Evolutionary conservation across 2,888 invertebrate species (phyloP).

Genomic region (Gonocerus acuteangulatus): DNA sequence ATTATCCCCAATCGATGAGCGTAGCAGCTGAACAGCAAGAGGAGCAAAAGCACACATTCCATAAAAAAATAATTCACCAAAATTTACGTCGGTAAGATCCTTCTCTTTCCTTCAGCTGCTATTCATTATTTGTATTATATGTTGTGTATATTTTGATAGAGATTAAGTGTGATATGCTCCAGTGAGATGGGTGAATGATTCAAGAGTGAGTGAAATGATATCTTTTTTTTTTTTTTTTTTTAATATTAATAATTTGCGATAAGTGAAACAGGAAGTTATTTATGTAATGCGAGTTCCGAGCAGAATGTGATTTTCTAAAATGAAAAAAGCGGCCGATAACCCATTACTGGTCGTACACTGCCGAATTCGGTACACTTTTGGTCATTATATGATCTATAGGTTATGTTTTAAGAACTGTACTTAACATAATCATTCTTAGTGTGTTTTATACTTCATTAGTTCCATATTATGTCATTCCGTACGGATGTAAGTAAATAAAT

Average conservation of each 20-base stretch:
- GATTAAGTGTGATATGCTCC: background rate
- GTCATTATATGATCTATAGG: constrained; percentile 14
- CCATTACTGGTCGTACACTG: constrained; percentile 7
- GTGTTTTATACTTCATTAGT: constrained; percentile 9
- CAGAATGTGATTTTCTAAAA: constrained; percentile 23
- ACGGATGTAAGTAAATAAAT: background rate
- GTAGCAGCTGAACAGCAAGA: no score
- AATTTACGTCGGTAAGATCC: no score
- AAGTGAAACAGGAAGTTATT: background rate
- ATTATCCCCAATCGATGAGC: no score
- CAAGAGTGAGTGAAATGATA: background rate
- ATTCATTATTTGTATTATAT: constrained; percentile 11
- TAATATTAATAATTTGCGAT: background rate
- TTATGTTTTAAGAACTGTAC: constrained; percentile 17
- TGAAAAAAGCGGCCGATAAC: background rate
- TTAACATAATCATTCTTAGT: constrained; percentile 25
- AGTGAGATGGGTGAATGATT: background rate
- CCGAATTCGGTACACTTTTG: constrained; percentile 17
- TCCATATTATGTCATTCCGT: constrained; percentile 2
- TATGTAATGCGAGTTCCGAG: constrained; percentile 8
- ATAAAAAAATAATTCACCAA: no score
- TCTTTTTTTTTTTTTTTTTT: background rate
- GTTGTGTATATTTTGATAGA: constrained; percentile 18
- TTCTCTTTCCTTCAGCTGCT: background rate
- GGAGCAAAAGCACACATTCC: no score